These are phyloP conservation scores for Acipenser transmontanus DNA, from an alignment of 2,797 vertebrate genomes.

Conservation along the genomic window DNA sequence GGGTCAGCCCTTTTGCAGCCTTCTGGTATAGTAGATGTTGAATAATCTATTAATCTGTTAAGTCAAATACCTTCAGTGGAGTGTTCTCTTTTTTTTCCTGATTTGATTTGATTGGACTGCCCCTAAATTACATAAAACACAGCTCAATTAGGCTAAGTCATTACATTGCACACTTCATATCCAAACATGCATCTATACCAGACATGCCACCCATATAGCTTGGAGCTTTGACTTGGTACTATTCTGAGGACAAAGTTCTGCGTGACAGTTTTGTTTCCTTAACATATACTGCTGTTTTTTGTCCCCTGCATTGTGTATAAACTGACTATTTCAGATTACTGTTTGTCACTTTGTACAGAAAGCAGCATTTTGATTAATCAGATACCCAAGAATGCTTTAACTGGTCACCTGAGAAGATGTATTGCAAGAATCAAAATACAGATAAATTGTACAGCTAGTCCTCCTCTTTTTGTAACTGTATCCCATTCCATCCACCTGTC, in stretches of 20 bases:
- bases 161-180: slow-evolving; percentile 43
- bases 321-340: background rate
- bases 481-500: background rate
- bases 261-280: no score
- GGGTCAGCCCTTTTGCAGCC: slow-evolving; percentile 15
- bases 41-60: no score
- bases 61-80: no score
- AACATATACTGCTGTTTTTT: no score
- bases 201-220: slow-evolving; percentile 14
- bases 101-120: slow-evolving; percentile 29
- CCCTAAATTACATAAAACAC: slow-evolving; percentile 52
- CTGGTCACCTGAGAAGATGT: background rate
- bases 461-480: background rate
- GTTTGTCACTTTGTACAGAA: slow-evolving; percentile 1
- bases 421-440: slow-evolving; percentile 10
- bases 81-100: no score
- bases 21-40: slow-evolving; percentile 8
- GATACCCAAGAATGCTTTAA: slow-evolving; percentile 3
- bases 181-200: slow-evolving; percentile 41
- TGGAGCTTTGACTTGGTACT: background rate
- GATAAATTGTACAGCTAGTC: slow-evolving; percentile 5
- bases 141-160: slow-evolving; percentile 46
- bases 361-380: slow-evolving; percentile 1
- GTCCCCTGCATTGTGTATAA: no score
- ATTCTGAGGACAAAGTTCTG: background rate